Percentiles rank a stretch among this genome's conserved stretches.
Conservation (phyloP, 2,888 invertebrate species). For the Nezara viridula region DNA sequence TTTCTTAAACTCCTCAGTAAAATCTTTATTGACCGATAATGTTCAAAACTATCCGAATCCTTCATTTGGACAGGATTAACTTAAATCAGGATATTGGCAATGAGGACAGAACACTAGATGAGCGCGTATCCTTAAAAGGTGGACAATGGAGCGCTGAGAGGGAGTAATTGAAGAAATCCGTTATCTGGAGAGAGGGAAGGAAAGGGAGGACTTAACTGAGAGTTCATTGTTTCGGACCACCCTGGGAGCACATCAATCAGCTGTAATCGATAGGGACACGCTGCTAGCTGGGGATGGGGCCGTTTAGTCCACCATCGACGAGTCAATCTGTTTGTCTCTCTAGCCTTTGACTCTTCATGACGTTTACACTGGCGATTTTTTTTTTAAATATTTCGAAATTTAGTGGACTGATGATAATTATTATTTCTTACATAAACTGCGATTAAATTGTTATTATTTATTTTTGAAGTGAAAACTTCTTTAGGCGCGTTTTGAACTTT, state of each 20-base stretch:
- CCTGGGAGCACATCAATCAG: constrained; percentile 48
- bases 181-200: not conserved
- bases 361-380: too few species aligned
- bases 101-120: constrained; percentile 20
- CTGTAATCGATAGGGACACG: constrained; percentile 13
- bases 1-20: too few species aligned
- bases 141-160: constrained; percentile 23
- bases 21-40: too few species aligned
- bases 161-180: constrained; percentile 45
- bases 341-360: too few species aligned
- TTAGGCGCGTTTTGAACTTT: too few species aligned
- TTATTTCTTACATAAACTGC: too few species aligned
- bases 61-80: not conserved
- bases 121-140: constrained; percentile 18
- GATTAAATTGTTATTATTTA: too few species aligned
- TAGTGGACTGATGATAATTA: too few species aligned
- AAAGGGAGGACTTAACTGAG: constrained; percentile 21
- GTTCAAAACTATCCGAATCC: too few species aligned
- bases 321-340: not conserved
- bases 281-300: not conserved
- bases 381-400: too few species aligned
- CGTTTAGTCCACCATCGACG: not conserved
- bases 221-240: constrained; percentile 49
- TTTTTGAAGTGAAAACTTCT: too few species aligned
- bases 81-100: not conserved